Percentiles rank a stretch among this genome's conserved stretches.
Evolutionary conservation across 2,888 invertebrate species (phyloP).

Genomic region (Cerceris rybyensis): DNA sequence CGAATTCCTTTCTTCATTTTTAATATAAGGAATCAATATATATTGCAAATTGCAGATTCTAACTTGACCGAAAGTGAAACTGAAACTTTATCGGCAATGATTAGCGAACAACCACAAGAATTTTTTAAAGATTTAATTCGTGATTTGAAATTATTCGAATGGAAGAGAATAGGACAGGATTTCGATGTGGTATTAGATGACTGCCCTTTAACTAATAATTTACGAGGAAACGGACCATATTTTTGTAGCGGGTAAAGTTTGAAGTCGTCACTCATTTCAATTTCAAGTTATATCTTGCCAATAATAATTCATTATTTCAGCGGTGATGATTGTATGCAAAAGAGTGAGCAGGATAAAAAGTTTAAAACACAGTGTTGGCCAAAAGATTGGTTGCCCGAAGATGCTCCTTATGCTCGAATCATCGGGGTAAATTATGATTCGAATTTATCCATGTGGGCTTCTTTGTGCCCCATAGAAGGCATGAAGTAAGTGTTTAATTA

Average conservation of each 20-base stretch:
- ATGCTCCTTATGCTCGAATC: constrained; percentile 89
- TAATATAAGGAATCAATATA: constrained; percentile 15
- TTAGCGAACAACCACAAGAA: constrained; percentile 77
- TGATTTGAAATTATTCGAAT: constrained; percentile 84
- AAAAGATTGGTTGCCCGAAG: constrained; percentile 94
- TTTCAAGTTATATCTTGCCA: constrained; percentile 3
- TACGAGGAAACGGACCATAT: constrained; percentile 81
- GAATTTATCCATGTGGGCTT: constrained; percentile 91
- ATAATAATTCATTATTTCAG: constrained; percentile 56
- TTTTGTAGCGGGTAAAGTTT: constrained; percentile 81
- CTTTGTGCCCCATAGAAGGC: constrained; percentile 86
- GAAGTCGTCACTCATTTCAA: constrained; percentile 8
- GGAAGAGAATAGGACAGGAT: constrained; percentile 84
- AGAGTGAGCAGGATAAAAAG: constrained; percentile 70
- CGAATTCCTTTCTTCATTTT: not conserved
- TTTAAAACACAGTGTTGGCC: constrained; percentile 93
- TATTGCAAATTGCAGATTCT: constrained; percentile 40
- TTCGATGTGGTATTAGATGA: constrained; percentile 87
- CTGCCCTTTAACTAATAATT: constrained; percentile 84
- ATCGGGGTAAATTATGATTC: constrained; percentile 95
- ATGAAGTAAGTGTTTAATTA: constrained; percentile 74
- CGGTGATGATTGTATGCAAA: constrained; percentile 68
- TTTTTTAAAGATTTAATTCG: constrained; percentile 83
- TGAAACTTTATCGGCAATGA: constrained; percentile 61
- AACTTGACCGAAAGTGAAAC: constrained; percentile 26